Conservation (phyloP, 2,888 invertebrate genomes). For the Kryphioiulus occultus region DNA sequence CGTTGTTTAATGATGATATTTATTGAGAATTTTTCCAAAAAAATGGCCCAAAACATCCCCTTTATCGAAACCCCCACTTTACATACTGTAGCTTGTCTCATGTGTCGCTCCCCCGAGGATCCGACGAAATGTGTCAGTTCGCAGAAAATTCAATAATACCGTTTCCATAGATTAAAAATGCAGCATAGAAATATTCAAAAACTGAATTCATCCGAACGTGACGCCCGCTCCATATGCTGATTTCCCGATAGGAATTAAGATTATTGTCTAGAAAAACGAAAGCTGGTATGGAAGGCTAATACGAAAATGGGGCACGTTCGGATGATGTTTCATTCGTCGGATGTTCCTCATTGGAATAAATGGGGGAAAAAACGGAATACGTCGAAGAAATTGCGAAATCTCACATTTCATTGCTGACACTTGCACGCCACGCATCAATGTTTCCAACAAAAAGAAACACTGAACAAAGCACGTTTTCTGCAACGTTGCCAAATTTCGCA, state of each 20-base stretch:
- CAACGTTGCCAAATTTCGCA: not conserved
- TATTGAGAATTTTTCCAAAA: no score
- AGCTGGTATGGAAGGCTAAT: not conserved
- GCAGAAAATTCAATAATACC: not conserved
- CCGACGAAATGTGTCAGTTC: slow-evolving; percentile 2
- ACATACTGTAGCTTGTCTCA: no score
- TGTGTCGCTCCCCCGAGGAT: no score
- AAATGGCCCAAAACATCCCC: no score
- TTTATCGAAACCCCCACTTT: no score
- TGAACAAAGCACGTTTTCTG: not conserved
- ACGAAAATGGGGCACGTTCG: not conserved
- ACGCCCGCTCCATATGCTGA: slow-evolving; percentile 13
- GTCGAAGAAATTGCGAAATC: not conserved
- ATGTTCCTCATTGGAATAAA: not conserved
- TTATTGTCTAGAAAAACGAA: not conserved
- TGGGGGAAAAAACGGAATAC: not conserved
- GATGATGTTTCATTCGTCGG: not conserved
- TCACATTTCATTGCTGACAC: slow-evolving; percentile 17
- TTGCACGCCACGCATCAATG: not conserved
- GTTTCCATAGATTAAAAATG: slow-evolving; percentile 19
- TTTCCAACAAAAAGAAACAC: slow-evolving; percentile 20
- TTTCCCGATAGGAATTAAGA: slow-evolving; percentile 18
- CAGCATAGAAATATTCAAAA: not conserved
- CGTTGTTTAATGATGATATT: no score
- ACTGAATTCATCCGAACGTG: not conserved